Conservation (phyloP, 2,888 invertebrate genomes). For the Amphiduros pacificus region DNA sequence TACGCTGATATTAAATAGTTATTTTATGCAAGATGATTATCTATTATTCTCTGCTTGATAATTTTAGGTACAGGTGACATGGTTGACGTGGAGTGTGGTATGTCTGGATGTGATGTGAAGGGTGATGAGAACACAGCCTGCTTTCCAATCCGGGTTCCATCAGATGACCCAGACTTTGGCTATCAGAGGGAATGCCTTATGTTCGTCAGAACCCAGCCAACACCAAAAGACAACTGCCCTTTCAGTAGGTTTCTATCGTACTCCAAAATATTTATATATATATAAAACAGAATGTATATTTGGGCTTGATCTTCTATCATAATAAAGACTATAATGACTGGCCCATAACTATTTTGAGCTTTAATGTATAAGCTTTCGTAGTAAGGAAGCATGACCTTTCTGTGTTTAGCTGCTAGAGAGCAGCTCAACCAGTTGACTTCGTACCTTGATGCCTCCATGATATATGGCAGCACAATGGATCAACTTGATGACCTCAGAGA, state of each 20-base stretch:
- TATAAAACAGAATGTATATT: no score
- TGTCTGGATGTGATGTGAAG: slow-evolving; percentile 24
- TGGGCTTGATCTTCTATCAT: no score
- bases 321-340: no score
- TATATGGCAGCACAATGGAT: slow-evolving; percentile 48
- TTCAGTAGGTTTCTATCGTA: no score
- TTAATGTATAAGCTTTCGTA: no score
- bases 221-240: slow-evolving; percentile 24
- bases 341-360: no score
- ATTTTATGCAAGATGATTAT: no score
- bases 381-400: no score
- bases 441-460: slow-evolving; percentile 77
- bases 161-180: slow-evolving; percentile 25
- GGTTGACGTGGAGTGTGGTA: slow-evolving; percentile 31
- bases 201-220: slow-evolving; percentile 31
- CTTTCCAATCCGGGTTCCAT: slow-evolving; percentile 26
- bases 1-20: no score
- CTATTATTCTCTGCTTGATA: no score
- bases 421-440: slow-evolving; percentile 80
- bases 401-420: slow-evolving; percentile 72
- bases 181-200: slow-evolving; percentile 25
- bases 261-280: no score
- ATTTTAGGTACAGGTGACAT: slow-evolving; percentile 12
- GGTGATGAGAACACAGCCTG: slow-evolving; percentile 30
- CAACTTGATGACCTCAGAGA: slow-evolving; percentile 31